Conservation (phyloP, 2,888 invertebrate genomes). For the Sphaeridia pumilis region DNA sequence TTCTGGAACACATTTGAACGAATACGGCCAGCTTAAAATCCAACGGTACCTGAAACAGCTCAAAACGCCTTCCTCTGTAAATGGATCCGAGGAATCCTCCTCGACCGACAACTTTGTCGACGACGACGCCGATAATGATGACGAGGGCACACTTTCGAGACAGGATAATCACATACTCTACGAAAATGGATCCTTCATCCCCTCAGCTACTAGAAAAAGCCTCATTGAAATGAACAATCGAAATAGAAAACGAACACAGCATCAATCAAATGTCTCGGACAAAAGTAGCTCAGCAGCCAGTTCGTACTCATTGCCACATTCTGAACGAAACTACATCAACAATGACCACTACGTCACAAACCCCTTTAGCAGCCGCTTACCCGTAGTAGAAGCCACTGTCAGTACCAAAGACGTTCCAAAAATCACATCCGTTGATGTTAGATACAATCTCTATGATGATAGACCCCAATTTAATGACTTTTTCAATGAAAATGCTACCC, state of each 20-base stretch:
- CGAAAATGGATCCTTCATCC: conserved; percentile 35
- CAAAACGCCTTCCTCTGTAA: conserved; percentile 22
- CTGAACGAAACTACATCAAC: conserved; percentile 16
- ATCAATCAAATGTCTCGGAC: conserved; percentile 14
- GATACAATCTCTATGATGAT: conserved; percentile 18
- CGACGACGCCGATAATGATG: background rate
- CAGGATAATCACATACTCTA: conserved; percentile 31
- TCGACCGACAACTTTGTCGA: conserved; percentile 14
- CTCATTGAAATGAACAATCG: conserved; percentile 35
- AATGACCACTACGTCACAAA: conserved; percentile 4
- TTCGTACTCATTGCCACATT: conserved; percentile 30
- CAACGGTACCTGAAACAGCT: conserved; percentile 34
- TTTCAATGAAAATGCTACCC: conserved; percentile 15
- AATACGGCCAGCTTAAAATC: conserved; percentile 35
- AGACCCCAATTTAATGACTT: conserved; percentile 4
- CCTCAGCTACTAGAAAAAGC: conserved; percentile 32
- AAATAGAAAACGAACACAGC: conserved; percentile 12
- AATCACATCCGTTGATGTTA: conserved; percentile 28
- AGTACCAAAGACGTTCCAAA: conserved; percentile 18
- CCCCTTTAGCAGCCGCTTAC: conserved; percentile 20
- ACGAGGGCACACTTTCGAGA: conserved; percentile 15
- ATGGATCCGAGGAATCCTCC: conserved; percentile 22
- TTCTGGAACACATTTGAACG: too few relatives aligned
- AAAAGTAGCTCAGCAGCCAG: conserved; percentile 30
- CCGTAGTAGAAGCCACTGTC: conserved; percentile 27